Conservation (phyloP, 2,797 vertebrate species). For the Bucorvus abyssinicus region DNA sequence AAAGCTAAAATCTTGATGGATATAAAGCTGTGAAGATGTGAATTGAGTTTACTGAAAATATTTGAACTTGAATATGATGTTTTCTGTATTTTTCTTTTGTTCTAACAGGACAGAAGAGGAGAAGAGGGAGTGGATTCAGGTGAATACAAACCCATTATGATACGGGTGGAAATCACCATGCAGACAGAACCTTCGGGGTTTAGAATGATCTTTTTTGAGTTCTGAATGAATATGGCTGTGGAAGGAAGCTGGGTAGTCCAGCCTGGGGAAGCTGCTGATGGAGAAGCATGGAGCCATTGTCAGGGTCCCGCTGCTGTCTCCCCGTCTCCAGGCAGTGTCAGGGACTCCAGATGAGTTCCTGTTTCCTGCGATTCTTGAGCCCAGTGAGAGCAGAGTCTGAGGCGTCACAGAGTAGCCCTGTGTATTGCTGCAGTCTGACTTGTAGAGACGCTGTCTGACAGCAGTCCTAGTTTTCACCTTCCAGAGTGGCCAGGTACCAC, state of each 20-base stretch:
- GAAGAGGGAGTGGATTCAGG: constrained; percentile 95
- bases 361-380: background rate
- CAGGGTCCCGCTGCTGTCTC: background rate
- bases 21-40: background rate
- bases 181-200: background rate
- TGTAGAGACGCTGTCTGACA: background rate
- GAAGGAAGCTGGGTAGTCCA: background rate
- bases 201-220: background rate
- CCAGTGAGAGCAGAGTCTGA: background rate
- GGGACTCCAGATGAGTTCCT: background rate
- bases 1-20: background rate
- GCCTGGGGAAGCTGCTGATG: background rate
- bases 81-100: constrained; percentile 24
- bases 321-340: background rate
- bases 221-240: background rate
- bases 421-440: background rate
- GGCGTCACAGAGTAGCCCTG: background rate
- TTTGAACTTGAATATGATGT: background rate
- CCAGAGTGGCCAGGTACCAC: no score
- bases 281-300: background rate
- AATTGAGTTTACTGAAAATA: background rate
- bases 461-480: background rate
- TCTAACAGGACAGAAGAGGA: constrained; percentile 91
- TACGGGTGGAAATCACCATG: background rate
- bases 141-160: constrained; percentile 54